phyloP scores from a whole-genome alignment of 2,113 vertebrate genomes.

The Hippocampus guttulatus region DNA sequence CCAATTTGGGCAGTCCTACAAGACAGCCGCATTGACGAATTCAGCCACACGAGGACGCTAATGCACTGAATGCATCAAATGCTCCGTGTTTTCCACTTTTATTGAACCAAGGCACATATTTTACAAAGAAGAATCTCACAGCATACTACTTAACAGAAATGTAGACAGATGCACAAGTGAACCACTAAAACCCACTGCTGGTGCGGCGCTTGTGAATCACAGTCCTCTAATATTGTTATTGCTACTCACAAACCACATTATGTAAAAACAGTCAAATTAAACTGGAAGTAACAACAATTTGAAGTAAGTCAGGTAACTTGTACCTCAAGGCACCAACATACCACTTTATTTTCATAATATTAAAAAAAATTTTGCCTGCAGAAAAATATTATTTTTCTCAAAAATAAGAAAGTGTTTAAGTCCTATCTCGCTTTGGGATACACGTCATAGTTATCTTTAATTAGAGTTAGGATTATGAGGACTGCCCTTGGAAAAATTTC shows the following conservation, averaged over 20 bases:
- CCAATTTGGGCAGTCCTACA: too few species aligned
- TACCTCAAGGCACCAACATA: not conserved
- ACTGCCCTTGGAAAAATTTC: not conserved
- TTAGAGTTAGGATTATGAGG: not conserved
- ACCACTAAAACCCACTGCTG: too few species aligned
- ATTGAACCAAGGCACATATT: not conserved
- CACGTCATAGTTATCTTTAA: not conserved
- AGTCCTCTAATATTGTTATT: not conserved
- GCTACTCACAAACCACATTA: not conserved
- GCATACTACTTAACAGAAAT: not conserved
- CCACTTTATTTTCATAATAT: not conserved
- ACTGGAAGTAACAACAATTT: too few species aligned
- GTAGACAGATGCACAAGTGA: not conserved
- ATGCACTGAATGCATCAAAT: not conserved
- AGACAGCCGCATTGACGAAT: not conserved
- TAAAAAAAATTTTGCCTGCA: not conserved
- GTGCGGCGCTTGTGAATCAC: too few species aligned
- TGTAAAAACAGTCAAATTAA: too few species aligned
- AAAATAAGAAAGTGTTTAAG: not conserved
- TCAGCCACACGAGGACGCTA: conserved; percentile 50
- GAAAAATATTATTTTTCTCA: not conserved
- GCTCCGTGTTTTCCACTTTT: not conserved
- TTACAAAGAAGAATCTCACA: not conserved
- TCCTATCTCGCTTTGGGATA: not conserved
- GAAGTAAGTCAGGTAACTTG: too few species aligned